Conservation (phyloP, 2,888 invertebrate species). For the Caenorhabditis sulstoni region DNA sequence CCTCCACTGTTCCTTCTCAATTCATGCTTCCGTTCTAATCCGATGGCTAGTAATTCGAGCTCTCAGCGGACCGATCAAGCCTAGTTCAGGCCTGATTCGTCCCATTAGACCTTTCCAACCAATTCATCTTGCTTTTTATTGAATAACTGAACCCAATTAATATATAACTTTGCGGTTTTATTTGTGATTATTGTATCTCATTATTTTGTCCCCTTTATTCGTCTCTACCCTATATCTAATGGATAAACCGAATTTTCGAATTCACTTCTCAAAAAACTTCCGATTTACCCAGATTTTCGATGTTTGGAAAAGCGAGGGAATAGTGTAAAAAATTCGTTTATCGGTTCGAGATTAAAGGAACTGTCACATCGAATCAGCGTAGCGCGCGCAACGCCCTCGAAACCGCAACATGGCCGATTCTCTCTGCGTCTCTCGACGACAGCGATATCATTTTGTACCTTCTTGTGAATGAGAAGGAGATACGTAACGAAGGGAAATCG, state of each 20-base stretch:
- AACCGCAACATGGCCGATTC: constrained; percentile 28
- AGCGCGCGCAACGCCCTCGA: constrained; percentile 21
- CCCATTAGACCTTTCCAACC: no score
- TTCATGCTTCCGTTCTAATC: no score
- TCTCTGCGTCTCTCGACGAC: constrained; percentile 12
- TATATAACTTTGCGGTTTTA: constrained; percentile 51
- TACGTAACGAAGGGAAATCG: constrained; percentile 12
- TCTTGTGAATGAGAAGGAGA: constrained; percentile 37
- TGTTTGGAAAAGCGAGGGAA: constrained; percentile 38
- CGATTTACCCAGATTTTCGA: constrained; percentile 19
- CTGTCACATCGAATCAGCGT: constrained; percentile 50
- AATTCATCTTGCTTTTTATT: no score
- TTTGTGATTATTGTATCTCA: constrained; percentile 39
- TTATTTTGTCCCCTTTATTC: not conserved
- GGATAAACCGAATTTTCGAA: not conserved
- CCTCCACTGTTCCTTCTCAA: no score
- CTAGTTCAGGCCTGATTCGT: no score
- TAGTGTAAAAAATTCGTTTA: constrained; percentile 17
- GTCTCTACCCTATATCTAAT: not conserved
- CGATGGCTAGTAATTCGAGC: no score
- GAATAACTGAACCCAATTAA: no score
- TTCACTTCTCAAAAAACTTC: not conserved
- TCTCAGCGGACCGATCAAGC: no score
- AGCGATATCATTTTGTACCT: constrained; percentile 38
- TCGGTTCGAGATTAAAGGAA: constrained; percentile 33